Percentiles rank a stretch among this genome's conserved stretches.
phyloP scores from a whole-genome alignment of 2,797 vertebrate species.

The Leuciscus waleckii region DNA sequence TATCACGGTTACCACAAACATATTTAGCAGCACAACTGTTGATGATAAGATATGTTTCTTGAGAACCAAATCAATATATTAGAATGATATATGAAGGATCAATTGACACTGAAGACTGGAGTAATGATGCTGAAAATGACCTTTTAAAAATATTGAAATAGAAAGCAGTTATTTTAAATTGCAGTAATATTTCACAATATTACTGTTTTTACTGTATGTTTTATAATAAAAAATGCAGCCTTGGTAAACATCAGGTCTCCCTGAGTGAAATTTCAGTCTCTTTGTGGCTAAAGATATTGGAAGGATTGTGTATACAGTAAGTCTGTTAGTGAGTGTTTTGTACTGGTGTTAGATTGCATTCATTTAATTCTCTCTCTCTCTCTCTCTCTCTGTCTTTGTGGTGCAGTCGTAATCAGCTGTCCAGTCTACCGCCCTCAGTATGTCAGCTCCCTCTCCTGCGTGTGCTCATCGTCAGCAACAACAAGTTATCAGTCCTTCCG shows the following conservation, averaged over 20 bases:
- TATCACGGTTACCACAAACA: neutral
- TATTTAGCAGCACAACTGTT: neutral
- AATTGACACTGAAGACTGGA: neutral
- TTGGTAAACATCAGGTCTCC: neutral
- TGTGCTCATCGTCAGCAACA: conserved; percentile 92
- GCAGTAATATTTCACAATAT: neutral
- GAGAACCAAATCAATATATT: neutral
- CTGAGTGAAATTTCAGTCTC: neutral
- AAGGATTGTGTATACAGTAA: conserved; percentile 7
- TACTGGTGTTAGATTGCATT: conserved; percentile 17
- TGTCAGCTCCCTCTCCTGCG: conserved; percentile 90
- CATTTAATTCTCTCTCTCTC: neutral
- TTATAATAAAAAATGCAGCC: neutral
- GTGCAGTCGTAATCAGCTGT: conserved; percentile 89
- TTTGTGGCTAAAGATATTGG: neutral
- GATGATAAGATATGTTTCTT: neutral
- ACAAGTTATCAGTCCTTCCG: conserved; percentile 87
- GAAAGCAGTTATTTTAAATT: neutral
- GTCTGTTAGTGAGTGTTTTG: neutral
- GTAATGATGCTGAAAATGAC: neutral
- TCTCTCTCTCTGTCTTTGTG: conserved; percentile 13
- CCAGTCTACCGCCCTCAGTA: conserved; percentile 83
- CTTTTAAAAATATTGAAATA: neutral
- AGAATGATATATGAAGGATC: neutral
- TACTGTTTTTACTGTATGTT: neutral